A percentile compares a stretch with the other conserved stretches of the same genome.
These are phyloP conservation scores for Dysdera silvatica DNA, from an alignment of 1,140 invertebrate genomes.

Conservation along the genomic window DNA sequence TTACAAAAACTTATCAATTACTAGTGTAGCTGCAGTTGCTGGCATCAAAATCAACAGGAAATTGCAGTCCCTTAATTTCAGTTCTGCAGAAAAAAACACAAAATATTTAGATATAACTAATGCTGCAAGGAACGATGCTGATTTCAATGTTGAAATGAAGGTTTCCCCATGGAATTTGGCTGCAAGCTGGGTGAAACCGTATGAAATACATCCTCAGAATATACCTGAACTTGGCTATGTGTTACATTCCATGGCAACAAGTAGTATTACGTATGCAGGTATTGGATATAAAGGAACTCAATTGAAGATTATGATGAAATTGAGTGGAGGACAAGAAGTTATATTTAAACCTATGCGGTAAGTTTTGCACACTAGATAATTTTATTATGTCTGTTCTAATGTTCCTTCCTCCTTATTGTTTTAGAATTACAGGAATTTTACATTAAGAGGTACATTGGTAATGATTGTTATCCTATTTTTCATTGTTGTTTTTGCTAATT, in stretches of 20 bases:
- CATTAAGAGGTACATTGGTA: neutral
- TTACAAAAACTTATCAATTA: slow-evolving; percentile 13
- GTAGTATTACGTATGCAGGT: slow-evolving; percentile 63
- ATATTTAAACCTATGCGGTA: slow-evolving; percentile 84
- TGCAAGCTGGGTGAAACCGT: slow-evolving; percentile 55
- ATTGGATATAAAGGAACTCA: slow-evolving; percentile 73
- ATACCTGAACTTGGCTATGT: slow-evolving; percentile 55
- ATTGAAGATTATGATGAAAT: slow-evolving; percentile 69
- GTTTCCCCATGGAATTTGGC: slow-evolving; percentile 29
- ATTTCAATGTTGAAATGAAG: slow-evolving; percentile 27
- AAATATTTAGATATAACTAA: too few species aligned
- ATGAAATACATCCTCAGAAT: slow-evolving; percentile 55
- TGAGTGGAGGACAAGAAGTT: slow-evolving; percentile 67
- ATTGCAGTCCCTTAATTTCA: slow-evolving; percentile 9
- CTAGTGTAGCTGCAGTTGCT: slow-evolving; percentile 21
- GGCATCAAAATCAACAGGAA: slow-evolving; percentile 25
- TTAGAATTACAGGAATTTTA: neutral
- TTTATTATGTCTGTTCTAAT: neutral
- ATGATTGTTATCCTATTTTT: neutral
- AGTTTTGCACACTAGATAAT: slow-evolving; percentile 22
- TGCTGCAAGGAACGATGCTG: too few species aligned
- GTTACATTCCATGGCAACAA: slow-evolving; percentile 57
- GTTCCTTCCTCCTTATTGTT: neutral
- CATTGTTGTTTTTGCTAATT: too few species aligned
- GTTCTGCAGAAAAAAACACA: too few species aligned